Base-by-base conservation (phyloP, 1,140 invertebrate genomes). In the Riptortus pedestris region DNA sequence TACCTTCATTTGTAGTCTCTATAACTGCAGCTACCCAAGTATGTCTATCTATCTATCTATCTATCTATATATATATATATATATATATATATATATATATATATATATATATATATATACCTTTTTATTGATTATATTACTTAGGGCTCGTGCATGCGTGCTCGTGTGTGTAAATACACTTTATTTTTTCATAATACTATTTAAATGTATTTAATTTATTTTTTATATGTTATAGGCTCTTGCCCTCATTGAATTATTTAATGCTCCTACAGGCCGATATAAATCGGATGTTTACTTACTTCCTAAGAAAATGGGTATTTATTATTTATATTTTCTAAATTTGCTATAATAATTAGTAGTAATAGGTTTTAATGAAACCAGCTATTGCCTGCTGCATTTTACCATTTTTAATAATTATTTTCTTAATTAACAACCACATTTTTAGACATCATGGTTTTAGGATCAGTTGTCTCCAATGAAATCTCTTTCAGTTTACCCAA, bases 261-360 rank as follows among this genome's bases (percentile, higher is more conserved):
- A 97, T 79, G 95, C 94, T 11, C 94, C 94, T 14, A 76, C 82
- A 48, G 92, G 93, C 29, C 81, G 94, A 66, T 98, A 98, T 74
- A 98, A 97, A 78, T 88, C 89, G 67, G 95, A 98, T 76, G 94
- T 98, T 47, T 98, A 98, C 76, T 81, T 98, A 63, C 77, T 98
- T 69, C 95, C 95, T 58, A 98, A 98, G 80, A 98, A 97, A 79
- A 97, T 98, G 94, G 91, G 90, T 91, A 77, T 70, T 62, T 68
- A 47, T n/a, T 66, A 16, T 57, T 65, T 45, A 48, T 55, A 55
- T 62, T 62, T 45, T 7, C 26, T 66, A 48, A 57, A 0, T 57
- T 26, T 29, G 16, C 27, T 26, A n/a, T 57, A 24, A 5, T 57
- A 26, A 11, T n/a, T n/a, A n/a, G n/a, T n/a, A n/a, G n/a, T n/a